Evolutionary conservation across 2,888 invertebrate species (phyloP), one percentile per base, ranked within the genome.

Genomic region (Zootermopsis nevadensis): DNA sequence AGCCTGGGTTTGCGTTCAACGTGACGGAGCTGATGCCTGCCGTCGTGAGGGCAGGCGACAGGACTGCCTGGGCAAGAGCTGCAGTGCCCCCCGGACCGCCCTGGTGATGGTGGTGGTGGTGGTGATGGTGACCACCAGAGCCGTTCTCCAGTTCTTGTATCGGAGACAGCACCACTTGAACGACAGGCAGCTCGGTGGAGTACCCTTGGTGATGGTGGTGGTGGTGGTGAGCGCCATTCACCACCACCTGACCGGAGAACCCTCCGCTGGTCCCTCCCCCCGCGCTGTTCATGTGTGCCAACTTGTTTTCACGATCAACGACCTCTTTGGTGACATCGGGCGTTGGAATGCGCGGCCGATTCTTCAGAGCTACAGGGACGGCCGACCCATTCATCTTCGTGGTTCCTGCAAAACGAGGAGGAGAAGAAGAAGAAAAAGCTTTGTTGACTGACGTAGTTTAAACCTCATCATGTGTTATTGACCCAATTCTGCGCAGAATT

Each of bases 331-430:
- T 94, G 12, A 96, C 96, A 88, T 97, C 97, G 0, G 97, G 97
- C 12, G 97, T 97, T 66, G 97, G 97, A 86, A 97, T 96, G 81
- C 97, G 92, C n/a, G 97, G 97, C 82, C 97, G 92, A 87, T 95
- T 94, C 88, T 95, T 95, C 85, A 94, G 90, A n/a, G 93, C 93
- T 85, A 93, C 92, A 12, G 94, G 92, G 55, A 93, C 90, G 24
- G 92, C 93, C 0, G 93, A 90, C 7, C 94, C 94, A 88, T 95
- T 95, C 86, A 95, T 91, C 89, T 94, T 94, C 87, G 92, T 91
- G 60, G 93, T 93, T 86, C 93, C 94, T 94, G 88, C 74, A 87
- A 87, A n/a, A n/a, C n/a, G n/a, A n/a, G n/a, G n/a, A n/a, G n/a
- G n/a, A n/a, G n/a, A n/a, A n/a, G n/a, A n/a, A n/a, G n/a, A n/a